Base-by-base conservation (phyloP, 2,888 invertebrate genomes). In the Imbricaverruca yamaguchii region DNA sequence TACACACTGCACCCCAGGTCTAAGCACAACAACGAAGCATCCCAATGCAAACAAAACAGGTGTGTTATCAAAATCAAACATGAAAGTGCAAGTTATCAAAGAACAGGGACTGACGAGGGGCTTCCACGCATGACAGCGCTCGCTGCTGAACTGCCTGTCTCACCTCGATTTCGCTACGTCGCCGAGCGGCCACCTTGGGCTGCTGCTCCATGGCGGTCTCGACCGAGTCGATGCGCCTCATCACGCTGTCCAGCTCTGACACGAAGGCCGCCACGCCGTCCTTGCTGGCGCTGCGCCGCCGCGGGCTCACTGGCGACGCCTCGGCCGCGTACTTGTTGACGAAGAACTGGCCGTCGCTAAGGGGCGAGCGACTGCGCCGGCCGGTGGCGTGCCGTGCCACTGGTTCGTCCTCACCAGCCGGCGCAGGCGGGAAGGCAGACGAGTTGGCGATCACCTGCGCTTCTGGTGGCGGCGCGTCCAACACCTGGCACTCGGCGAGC, bases 151-250 rank as follows among this genome's bases (percentile, higher is more conserved):
- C 39, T 39, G 59, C n/a, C n/a, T 39, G 53, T 0, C 74, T 53
- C 74, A 74, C 74, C 74, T 74, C 74, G 53, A 74, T 53, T 18
- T 74, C 74, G 53, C 74, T 74, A 18, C 53, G 74, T 7, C 74
- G 39, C 8, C 74, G 74, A 6, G 91, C 91, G 90, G 91, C 91
- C n/a, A 91, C 88, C 56, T 91, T 87, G 86, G 90, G 91, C 81
- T 89, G 88, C 67, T 91, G 91, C 87, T 92, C 91, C 69, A 89
- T 89, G 86, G 91, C 91, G 83, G 88, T 88, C 81, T 88, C 88
- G 80, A 91, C 90, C 80, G 89, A 90, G 83, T 90, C 89, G 79
- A 91, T 89, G 9, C 91, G 91, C 84, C 89, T 88, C 85, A 91
- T 86, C 89, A 90, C 89, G 69, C 89, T 89, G 85, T 90, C 90